Evolutionary conservation across 2,113 vertebrate genomes (phyloP), one percentile per base, ranked within the genome.

Genomic region (Cheirogaleus medius): DNA sequence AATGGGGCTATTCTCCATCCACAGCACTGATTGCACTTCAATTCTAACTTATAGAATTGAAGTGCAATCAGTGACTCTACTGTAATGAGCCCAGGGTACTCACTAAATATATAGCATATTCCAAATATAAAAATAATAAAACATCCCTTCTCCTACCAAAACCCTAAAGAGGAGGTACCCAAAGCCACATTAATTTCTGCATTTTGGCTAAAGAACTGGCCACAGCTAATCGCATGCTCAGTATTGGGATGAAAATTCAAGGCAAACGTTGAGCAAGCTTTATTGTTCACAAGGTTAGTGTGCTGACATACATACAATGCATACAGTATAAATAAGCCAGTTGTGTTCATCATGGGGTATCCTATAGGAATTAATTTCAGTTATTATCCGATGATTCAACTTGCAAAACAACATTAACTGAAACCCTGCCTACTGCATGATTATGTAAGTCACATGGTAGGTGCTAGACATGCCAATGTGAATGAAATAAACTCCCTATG

Each of bases 301-400:
- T 98, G 97, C 94, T 98, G 97, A 95, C 96, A 97, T 97, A 97
- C 78, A 95, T 80, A 18, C 17, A 97, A 98, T 97, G 94, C 97
- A 97, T 98, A 98, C 92, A 98, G 97, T 97, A 98, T 87, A 97
- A 98, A 97, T 97, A 93, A 91, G 92, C 90, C 97, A 97, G 47
- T 95, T 97, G 96, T 98, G 97, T 97, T 98, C 98, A 98, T 95
- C 86, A 93, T 97, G 98, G 96, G 94, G 97, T 95, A 39, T 91
- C 73, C 80, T 95, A 76, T 68, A 97, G 78, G 94, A 96, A 91
- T 73, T 60, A 91, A 76, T 93, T 94, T 88, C 66, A 69, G 52
- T 90, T 94, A 85, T 64, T 44, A 91, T 56, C 34, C 71, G 88
- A 4, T 63, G 74, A 84, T 76, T 95, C 87, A 88, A 60, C 37